Percentiles rank a stretch among this genome's conserved stretches.
Evolutionary conservation across 2,797 vertebrate genomes (phyloP).

Genomic region (Diglossa cyanea): DNA sequence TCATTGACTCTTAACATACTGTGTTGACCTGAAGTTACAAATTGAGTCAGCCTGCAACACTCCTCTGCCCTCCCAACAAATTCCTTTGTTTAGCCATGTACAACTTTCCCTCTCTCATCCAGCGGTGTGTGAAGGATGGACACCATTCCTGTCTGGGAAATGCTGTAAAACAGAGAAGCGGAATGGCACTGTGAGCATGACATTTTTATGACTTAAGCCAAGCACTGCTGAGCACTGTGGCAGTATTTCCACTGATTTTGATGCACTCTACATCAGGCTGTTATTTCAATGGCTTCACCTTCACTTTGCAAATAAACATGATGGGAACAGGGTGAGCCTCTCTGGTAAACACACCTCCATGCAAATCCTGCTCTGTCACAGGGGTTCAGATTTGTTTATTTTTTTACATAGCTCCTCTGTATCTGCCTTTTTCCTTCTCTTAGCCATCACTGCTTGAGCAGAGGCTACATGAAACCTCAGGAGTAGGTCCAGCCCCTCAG

Average conservation of each 20-base stretch:
- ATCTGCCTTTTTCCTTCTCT: background rate
- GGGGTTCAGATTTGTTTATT: background rate
- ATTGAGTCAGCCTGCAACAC: background rate
- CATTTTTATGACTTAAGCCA: background rate
- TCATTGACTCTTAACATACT: background rate
- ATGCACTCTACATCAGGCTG: background rate
- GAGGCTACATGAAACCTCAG: fast-evolving
- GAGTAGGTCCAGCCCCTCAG: background rate
- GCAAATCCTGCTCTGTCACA: background rate
- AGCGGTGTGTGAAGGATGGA: background rate
- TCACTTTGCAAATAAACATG: background rate
- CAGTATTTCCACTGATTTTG: background rate
- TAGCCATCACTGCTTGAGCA: background rate
- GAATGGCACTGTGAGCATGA: background rate
- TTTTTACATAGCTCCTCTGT: background rate
- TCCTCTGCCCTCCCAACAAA: background rate
- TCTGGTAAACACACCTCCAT: background rate
- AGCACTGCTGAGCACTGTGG: background rate
- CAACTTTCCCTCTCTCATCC: background rate
- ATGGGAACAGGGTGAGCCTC: background rate
- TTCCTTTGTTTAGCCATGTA: background rate
- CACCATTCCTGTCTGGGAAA: background rate
- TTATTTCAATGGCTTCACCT: background rate
- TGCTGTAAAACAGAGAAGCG: background rate
- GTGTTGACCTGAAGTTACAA: background rate